phyloP scores from a whole-genome alignment of 2,797 vertebrate genomes.

The Choloepus didactylus region DNA sequence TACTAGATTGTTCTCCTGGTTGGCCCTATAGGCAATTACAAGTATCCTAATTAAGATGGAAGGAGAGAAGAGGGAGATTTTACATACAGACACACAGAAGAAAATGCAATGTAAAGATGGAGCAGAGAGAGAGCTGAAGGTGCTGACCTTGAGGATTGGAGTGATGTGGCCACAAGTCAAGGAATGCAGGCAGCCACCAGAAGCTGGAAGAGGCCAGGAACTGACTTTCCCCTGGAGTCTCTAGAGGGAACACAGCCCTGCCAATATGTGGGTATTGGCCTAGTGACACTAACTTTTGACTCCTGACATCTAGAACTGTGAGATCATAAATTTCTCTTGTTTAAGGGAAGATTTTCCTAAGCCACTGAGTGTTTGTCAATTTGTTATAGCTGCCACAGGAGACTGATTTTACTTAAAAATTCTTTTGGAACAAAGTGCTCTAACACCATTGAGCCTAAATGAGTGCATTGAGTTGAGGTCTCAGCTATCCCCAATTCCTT shows the following conservation, averaged over 20 bases:
- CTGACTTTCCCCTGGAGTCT: not conserved
- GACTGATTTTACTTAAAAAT: not conserved
- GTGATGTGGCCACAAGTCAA: rapidly evolving
- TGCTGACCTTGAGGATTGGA: too few relatives aligned
- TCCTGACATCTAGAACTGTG: too few relatives aligned
- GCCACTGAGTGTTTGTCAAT: not conserved
- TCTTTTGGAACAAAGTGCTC: not conserved
- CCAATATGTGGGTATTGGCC: not conserved
- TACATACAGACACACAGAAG: too few relatives aligned
- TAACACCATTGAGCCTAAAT: not conserved
- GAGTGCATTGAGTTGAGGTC: rapidly evolving
- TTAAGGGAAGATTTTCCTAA: too few relatives aligned
- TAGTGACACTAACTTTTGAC: not conserved
- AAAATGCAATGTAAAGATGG: not conserved
- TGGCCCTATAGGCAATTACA: not conserved
- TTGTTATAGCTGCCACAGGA: not conserved
- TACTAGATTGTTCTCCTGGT: not conserved
- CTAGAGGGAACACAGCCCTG: rapidly evolving
- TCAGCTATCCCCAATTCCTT: not conserved
- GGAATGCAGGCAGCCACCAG: not conserved
- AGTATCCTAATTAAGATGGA: not conserved
- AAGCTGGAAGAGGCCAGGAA: rapidly evolving
- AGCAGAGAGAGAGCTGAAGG: not conserved
- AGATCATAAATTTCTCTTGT: not conserved
- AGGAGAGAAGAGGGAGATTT: not conserved